phyloP scores from a whole-genome alignment of 2,888 invertebrate species.

The Peribatodes rhomboidaria region DNA sequence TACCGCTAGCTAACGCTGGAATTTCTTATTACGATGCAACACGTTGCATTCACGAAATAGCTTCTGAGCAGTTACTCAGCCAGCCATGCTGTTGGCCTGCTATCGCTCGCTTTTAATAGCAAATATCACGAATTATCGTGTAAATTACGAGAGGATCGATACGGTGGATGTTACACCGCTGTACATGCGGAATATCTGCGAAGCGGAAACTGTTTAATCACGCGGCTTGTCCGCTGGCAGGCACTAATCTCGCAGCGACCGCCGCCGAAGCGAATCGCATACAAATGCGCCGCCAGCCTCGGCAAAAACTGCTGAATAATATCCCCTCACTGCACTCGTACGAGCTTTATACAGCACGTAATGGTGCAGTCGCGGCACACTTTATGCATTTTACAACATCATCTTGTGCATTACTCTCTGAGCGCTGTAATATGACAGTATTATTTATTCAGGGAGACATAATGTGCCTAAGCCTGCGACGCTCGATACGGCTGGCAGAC shows the following conservation, averaged over 20 bases:
- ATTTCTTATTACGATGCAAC: conserved; percentile 73
- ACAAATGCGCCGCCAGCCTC: conserved; percentile 75
- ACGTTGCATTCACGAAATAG: conserved; percentile 67
- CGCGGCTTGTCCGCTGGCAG: conserved; percentile 67
- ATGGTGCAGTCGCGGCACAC: conserved; percentile 73
- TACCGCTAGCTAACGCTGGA: conserved; percentile 67
- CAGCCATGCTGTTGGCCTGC: conserved; percentile 53
- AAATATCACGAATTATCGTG: conserved; percentile 41
- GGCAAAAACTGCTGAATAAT: conserved; percentile 82
- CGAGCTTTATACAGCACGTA: conserved; percentile 71
- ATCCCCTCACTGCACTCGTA: conserved; percentile 70
- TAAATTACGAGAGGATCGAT: conserved; percentile 44
- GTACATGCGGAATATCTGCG: conserved; percentile 57
- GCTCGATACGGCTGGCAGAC: conserved; percentile 32
- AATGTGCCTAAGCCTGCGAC: conserved; percentile 26
- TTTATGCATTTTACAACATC: conserved; percentile 69
- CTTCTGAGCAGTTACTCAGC: conserved; percentile 54
- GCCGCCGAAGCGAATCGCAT: conserved; percentile 79
- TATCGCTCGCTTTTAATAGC: conserved; percentile 50
- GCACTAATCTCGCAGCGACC: conserved; percentile 78
- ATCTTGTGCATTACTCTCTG: conserved; percentile 55
- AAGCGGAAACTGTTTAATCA: conserved; percentile 79
- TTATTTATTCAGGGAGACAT: conserved; percentile 39
- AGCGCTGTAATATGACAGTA: conserved; percentile 47
- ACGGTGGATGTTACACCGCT: conserved; percentile 39